Evolutionary conservation across 2,888 invertebrate genomes (phyloP), one percentile per base, ranked within the genome.

Genomic region (Carpatolechia fugitivella): DNA sequence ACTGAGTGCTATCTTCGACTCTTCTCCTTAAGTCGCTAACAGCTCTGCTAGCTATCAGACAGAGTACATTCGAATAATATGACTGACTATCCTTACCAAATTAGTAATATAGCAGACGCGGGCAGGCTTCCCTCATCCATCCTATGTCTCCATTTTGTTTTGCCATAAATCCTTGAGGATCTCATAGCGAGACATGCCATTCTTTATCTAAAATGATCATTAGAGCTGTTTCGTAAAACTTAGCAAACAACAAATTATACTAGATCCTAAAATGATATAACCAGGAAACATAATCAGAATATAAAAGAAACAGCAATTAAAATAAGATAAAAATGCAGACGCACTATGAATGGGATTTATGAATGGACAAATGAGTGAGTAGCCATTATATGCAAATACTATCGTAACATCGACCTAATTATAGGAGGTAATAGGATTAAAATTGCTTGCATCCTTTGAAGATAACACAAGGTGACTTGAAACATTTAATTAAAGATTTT

Each of bases 341-440:
- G 40, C 29, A 44, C 44, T 13, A 44, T 29, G 44, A 44, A 29
- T 29, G 24, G 13, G 13, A 36, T 65, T 72, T 62, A 76, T 84
- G 83, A 83, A 84, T 86, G 83, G 73, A 38, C 38, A 78, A 14
- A 54, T 44, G 31, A 50, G 54, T 49, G 36, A 7, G n/a, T 18
- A 49, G n/a, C 63, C 66, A 86, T 86, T 87, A 80, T 84, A 86
- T 87, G 86, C 80, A 77, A 86, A 87, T 87, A 60, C 67, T 80
- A 85, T 84, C 83, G 72, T 63, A 78, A 73, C 69, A 83, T 85
- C 82, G 66, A 66, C 77, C 83, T 85, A 83, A 85, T 85, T 83
- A 69, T 66, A 47, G 59, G 59, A 59, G 55, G 69, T 80, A 82
- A 83, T 80, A 76, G 70, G 76, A 71, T 65, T 72, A 70, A 80